These are phyloP conservation scores for Leucoraja ocellata DNA, from an alignment of 2,797 vertebrate species.

Conservation along the genomic window DNA sequence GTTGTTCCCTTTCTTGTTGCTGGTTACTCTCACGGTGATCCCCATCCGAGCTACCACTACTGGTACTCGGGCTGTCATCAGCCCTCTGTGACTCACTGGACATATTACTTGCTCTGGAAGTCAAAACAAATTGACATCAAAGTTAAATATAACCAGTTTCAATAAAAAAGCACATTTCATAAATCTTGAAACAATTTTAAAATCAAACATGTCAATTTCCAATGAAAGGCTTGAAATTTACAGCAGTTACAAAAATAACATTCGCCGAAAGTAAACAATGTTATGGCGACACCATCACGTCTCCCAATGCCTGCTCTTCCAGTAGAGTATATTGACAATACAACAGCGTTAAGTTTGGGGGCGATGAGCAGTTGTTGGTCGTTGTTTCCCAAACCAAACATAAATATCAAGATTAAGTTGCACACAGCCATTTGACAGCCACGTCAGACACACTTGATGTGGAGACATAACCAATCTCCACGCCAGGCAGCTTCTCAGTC, in stretches of 20 bases:
- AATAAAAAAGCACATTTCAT: background rate
- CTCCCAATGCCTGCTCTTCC: background rate
- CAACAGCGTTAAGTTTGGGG: background rate
- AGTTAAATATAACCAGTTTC: background rate
- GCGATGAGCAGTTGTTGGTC: background rate
- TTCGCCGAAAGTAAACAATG: background rate
- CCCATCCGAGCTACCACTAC: slow-evolving; percentile 93
- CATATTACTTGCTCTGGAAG: slow-evolving; percentile 67
- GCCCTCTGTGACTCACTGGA: slow-evolving; percentile 94
- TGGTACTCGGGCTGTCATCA: slow-evolving; percentile 96
- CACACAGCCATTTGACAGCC: background rate
- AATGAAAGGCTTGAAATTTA: background rate
- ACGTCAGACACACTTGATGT: background rate
- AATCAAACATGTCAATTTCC: background rate
- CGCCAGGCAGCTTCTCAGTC: slow-evolving; percentile 43
- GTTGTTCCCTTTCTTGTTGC: slow-evolving; percentile 82
- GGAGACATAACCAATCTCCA: background rate
- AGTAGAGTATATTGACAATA: background rate
- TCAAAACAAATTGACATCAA: slow-evolving; percentile 41
- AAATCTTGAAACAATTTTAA: background rate
- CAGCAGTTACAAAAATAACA: background rate
- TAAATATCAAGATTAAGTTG: slow-evolving; percentile 7
- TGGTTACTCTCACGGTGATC: slow-evolving; percentile 86
- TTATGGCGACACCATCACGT: background rate
- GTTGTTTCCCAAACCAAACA: background rate